phyloP scores from a whole-genome alignment of 1,140 invertebrate genomes.

The Neoseiulus cucumeris region DNA sequence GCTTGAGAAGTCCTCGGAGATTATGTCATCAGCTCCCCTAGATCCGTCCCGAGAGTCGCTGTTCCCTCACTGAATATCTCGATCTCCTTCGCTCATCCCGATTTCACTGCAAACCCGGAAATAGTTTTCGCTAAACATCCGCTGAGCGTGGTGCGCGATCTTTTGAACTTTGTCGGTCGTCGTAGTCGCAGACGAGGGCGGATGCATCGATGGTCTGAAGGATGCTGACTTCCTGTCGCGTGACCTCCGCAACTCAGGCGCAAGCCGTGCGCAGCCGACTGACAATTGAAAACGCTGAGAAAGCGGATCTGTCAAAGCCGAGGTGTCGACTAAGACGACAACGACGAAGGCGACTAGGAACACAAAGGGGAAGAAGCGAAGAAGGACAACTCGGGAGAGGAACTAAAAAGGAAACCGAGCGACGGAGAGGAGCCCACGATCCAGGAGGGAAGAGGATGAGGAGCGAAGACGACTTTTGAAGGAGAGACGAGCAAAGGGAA shows the following conservation, averaged over 20 bases:
- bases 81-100: not conserved
- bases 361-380: no score
- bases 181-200: not conserved
- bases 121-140: slow-evolving; percentile 6
- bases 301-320: not conserved
- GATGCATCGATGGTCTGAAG: not conserved
- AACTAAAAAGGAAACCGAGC: no score
- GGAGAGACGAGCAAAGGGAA: no score
- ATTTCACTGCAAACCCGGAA: not conserved
- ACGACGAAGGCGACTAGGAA: no score
- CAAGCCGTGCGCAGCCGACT: not conserved
- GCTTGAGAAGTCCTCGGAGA: no score
- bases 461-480: no score
- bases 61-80: not conserved
- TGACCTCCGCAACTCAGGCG: not conserved
- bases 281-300: slow-evolving; percentile 9
- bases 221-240: not conserved
- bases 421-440: no score
- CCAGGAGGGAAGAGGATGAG: no score
- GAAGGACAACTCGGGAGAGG: no score
- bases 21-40: no score
- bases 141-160: not conserved
- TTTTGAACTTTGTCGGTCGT: not conserved
- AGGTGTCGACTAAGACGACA: no score
- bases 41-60: no score